Conservation (phyloP, 2,113 vertebrate species). For the Indri indri region DNA sequence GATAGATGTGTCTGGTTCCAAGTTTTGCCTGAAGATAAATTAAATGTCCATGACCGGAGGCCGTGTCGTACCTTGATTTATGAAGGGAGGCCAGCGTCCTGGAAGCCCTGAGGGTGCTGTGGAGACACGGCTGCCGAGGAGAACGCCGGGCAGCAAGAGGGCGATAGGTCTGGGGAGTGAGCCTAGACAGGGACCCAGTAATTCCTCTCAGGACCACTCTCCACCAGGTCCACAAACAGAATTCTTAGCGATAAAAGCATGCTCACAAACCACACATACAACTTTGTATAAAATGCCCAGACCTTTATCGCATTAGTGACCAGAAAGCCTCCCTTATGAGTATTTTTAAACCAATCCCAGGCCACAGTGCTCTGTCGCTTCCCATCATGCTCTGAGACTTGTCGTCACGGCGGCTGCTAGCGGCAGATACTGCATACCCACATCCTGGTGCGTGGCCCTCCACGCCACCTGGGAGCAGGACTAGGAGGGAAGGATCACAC, state of each 20-base stretch:
- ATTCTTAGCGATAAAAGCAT: not conserved
- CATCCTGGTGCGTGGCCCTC: not conserved
- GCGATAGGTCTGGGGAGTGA: not conserved
- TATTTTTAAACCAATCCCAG: not conserved
- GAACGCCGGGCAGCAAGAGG: not conserved
- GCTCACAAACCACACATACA: not conserved
- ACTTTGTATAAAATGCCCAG: not conserved
- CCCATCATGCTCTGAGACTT: not conserved
- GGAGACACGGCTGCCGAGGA: not conserved
- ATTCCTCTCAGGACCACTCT: not conserved
- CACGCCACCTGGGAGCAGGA: not conserved
- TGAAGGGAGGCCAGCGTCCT: not conserved
- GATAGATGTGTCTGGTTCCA: not conserved
- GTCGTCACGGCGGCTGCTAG: not conserved
- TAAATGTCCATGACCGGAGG: not conserved
- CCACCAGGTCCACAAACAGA: not conserved
- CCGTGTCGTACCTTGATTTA: not conserved
- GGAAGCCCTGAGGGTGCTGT: not conserved
- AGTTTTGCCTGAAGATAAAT: not conserved
- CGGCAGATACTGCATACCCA: not conserved
- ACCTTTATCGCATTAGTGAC: not conserved
- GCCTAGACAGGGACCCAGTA: not conserved
- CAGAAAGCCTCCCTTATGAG: not conserved
- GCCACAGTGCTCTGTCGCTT: not conserved
- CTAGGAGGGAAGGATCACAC: not conserved